Conservation (phyloP, 2,113 vertebrate genomes). For the Acrocephalus kingi region DNA sequence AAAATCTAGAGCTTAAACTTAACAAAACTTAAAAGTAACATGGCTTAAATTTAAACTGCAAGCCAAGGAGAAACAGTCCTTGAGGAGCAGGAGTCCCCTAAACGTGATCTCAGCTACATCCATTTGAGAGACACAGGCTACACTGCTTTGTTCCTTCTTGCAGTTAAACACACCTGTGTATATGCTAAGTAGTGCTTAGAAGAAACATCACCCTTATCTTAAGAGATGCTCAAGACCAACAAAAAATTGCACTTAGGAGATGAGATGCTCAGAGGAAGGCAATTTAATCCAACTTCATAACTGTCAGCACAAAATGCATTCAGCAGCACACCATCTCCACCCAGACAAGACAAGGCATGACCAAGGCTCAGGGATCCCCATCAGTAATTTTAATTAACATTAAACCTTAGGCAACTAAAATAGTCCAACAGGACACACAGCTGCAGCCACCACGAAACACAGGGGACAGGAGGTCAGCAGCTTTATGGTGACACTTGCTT, state of each 20-base stretch:
- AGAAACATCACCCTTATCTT: not conserved
- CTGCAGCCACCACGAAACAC: not conserved
- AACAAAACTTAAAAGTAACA: too few relatives aligned
- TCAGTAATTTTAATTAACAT: not conserved
- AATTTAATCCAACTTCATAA: not conserved
- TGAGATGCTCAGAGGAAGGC: not conserved
- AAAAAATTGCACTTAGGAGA: not conserved
- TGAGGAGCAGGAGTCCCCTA: not conserved
- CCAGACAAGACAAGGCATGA: not conserved
- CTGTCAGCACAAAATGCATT: not conserved
- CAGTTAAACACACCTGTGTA: not conserved
- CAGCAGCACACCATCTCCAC: not conserved
- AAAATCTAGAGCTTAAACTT: not conserved
- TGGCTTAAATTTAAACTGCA: not conserved
- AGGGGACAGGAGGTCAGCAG: not conserved
- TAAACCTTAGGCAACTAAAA: not conserved
- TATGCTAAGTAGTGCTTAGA: not conserved
- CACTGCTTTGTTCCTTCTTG: not conserved
- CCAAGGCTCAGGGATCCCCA: not conserved
- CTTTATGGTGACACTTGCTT: not conserved
- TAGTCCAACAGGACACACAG: not conserved
- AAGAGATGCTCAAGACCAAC: not conserved
- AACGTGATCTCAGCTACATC: not conserved
- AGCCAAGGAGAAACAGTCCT: not conserved
- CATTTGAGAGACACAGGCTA: not conserved